Conservation (phyloP, 2,888 invertebrate genomes). For the Steinernema carpocapsae region DNA sequence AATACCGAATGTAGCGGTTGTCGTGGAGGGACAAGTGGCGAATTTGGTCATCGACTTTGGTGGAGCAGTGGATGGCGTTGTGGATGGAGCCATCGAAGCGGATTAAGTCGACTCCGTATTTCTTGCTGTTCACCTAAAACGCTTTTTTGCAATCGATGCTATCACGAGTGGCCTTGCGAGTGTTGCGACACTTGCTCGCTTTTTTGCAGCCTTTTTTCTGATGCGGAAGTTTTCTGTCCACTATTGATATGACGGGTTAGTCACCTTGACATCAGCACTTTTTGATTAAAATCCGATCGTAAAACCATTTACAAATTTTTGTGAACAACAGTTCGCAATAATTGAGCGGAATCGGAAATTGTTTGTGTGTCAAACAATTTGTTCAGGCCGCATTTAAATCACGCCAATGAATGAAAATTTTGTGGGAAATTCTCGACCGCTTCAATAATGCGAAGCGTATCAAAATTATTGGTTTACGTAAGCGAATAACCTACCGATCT, state of each 20-base stretch:
- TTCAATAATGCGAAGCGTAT: not conserved
- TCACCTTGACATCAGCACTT: too few species aligned
- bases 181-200: too few species aligned
- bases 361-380: not conserved
- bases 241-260: too few species aligned
- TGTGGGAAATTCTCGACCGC: not conserved
- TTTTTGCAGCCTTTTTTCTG: too few species aligned
- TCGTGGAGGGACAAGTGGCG: conserved; percentile 95
- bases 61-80: conserved; percentile 96
- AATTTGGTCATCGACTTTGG: conserved; percentile 98
- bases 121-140: conserved; percentile 91
- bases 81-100: conserved; percentile 85
- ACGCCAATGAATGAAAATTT: not conserved
- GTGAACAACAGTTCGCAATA: too few species aligned
- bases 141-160: not conserved
- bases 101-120: conserved; percentile 97
- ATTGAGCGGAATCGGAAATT: not conserved
- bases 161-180: not conserved
- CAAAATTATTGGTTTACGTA: not conserved
- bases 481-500: conserved; percentile 67
- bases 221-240: too few species aligned
- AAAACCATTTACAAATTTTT: too few species aligned
- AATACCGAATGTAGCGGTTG: conserved; percentile 97
- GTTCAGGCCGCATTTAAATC: not conserved
- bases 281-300: too few species aligned